These are phyloP conservation scores for Ranitomeya variabilis DNA, from an alignment of 2,113 vertebrate species.

Conservation along the genomic window DNA sequence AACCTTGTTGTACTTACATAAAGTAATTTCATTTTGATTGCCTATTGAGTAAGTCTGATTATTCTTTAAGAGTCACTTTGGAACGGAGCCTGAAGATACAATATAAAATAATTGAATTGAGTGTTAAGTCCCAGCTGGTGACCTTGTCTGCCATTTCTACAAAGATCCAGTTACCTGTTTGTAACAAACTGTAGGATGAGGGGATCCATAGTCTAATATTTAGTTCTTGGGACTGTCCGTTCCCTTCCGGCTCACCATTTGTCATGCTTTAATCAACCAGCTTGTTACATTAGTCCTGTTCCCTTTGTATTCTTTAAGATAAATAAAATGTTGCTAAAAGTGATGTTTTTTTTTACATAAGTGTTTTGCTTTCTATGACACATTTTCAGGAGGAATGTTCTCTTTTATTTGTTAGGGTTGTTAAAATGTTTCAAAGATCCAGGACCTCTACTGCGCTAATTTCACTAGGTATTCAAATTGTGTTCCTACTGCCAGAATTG, in stretches of 20 bases:
- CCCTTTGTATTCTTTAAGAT: slow-evolving; percentile 1
- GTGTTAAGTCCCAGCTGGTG: slow-evolving; percentile 73
- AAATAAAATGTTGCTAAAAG: slow-evolving; percentile 6
- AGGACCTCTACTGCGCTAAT: slow-evolving; percentile 34
- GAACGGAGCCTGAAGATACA: slow-evolving; percentile 75
- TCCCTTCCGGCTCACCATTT: slow-evolving; percentile 48
- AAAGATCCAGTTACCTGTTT: slow-evolving; percentile 66
- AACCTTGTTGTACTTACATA: slow-evolving; percentile 72
- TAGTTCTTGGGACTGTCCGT: slow-evolving; percentile 25
- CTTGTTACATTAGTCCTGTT: background rate
- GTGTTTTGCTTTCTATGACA: slow-evolving; percentile 29
- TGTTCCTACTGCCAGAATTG: slow-evolving; percentile 8
- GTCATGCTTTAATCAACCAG: slow-evolving; percentile 57
- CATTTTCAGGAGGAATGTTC: slow-evolving; percentile 21
- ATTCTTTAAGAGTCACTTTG: slow-evolving; percentile 75
- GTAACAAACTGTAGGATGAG: slow-evolving; percentile 62
- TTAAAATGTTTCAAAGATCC: slow-evolving; percentile 26
- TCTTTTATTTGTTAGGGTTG: slow-evolving; percentile 16
- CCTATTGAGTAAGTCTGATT: slow-evolving; percentile 76
- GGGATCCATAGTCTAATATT: slow-evolving; percentile 59
- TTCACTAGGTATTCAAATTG: slow-evolving; percentile 19
- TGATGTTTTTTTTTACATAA: background rate
- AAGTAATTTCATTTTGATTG: slow-evolving; percentile 74
- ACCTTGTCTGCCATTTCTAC: slow-evolving; percentile 71
- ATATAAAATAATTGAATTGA: slow-evolving; percentile 76